Conservation (phyloP, 2,888 invertebrate genomes). For the Hemithea aestivaria region DNA sequence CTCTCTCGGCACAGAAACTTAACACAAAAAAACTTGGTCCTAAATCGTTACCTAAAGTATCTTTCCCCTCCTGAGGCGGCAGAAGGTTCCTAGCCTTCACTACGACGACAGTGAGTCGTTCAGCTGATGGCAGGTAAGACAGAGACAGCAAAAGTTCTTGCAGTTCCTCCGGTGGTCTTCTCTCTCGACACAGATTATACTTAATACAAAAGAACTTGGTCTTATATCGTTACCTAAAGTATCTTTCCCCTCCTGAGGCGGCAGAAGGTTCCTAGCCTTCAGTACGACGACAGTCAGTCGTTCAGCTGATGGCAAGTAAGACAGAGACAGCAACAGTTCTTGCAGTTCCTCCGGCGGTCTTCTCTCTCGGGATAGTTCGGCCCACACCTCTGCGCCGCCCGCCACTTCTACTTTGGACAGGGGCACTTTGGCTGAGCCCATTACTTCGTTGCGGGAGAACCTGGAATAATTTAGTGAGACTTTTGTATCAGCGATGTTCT, state of each 20-base stretch:
- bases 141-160: conserved; percentile 91
- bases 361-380: conserved; percentile 89
- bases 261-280: conserved; percentile 90
- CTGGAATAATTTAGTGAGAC: conserved; percentile 48
- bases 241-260: conserved; percentile 82
- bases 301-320: conserved; percentile 93
- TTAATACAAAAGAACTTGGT: too few species aligned
- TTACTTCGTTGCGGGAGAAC: conserved; percentile 92
- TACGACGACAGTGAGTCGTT: conserved; percentile 89
- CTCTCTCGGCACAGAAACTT: conserved; percentile 87
- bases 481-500: too few species aligned
- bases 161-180: conserved; percentile 88
- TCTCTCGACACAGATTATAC: conserved; percentile 88
- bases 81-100: conserved; percentile 92
- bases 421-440: conserved; percentile 89
- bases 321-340: conserved; percentile 89
- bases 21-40: too few species aligned
- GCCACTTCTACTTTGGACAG: conserved; percentile 89
- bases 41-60: conserved; percentile 83
- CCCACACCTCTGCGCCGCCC: conserved; percentile 90
- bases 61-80: conserved; percentile 82
- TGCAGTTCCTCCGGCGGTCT: conserved; percentile 90
- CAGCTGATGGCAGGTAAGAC: conserved; percentile 93
- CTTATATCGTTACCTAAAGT: conserved; percentile 83
- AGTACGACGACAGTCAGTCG: conserved; percentile 89